Evolutionary conservation across 2,113 vertebrate genomes (phyloP).

Genomic region (Oenanthe melanoleuca): DNA sequence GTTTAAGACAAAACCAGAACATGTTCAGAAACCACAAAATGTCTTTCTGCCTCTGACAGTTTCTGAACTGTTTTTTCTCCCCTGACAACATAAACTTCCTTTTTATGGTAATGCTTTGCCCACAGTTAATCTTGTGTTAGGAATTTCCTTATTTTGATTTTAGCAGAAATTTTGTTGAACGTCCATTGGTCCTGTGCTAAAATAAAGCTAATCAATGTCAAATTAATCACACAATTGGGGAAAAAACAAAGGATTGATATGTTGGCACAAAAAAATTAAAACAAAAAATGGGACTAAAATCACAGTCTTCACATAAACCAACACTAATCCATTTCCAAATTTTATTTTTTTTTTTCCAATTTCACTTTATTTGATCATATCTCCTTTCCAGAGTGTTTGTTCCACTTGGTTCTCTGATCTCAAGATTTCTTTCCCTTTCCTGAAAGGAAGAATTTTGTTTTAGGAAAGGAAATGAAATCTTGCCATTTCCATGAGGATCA

Average conservation of each 20-base stretch:
- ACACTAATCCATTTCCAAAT: background rate
- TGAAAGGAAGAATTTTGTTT: background rate
- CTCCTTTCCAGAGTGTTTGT: background rate
- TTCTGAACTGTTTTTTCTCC: background rate
- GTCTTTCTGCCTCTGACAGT: background rate
- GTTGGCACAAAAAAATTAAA: background rate
- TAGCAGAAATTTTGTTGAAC: background rate
- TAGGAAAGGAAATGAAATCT: background rate
- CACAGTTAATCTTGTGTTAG: background rate
- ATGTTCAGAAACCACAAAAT: background rate
- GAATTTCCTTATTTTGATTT: background rate
- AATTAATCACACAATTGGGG: background rate
- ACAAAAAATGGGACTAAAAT: background rate
- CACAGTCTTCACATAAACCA: background rate
- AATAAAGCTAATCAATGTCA: background rate
- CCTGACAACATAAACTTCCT: background rate
- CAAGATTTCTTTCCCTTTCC: background rate
- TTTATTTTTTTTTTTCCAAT: background rate
- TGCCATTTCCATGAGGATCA: background rate
- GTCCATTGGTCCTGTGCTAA: background rate
- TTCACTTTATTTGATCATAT: background rate
- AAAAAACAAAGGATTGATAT: background rate
- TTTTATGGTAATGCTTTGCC: background rate
- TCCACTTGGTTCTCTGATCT: background rate
- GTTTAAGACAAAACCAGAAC: background rate